A percentile compares a stretch with the other conserved stretches of the same genome.
These are phyloP conservation scores for Rhea pennata DNA, from an alignment of 2,113 vertebrate species.

Conservation along the genomic window DNA sequence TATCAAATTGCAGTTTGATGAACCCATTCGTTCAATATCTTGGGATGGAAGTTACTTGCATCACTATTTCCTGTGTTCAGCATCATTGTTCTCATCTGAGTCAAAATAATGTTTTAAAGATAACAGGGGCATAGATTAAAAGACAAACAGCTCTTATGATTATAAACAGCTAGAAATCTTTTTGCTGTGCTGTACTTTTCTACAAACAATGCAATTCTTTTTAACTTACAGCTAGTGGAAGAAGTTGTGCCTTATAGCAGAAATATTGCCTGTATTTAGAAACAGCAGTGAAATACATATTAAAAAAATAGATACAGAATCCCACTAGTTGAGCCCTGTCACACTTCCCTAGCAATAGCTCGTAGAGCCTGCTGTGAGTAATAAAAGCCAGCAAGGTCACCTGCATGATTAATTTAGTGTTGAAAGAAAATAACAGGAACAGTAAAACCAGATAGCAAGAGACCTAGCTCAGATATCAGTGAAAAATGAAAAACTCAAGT, in stretches of 20 bases:
- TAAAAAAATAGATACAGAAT: not conserved
- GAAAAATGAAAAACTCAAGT: not conserved
- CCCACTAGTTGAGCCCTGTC: slow-evolving; percentile 10
- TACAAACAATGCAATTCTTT: not conserved
- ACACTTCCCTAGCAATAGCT: slow-evolving; percentile 14
- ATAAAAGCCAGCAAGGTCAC: slow-evolving; percentile 51
- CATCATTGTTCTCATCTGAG: not conserved
- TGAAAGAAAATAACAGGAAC: slow-evolving; percentile 19
- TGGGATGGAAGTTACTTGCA: not conserved
- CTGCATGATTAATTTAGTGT: slow-evolving; percentile 35
- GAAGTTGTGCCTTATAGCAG: not conserved
- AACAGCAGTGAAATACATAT: not conserved
- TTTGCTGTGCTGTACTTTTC: not conserved
- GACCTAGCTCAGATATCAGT: not conserved
- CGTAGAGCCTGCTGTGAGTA: not conserved
- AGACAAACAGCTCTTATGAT: not conserved
- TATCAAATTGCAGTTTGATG: not conserved
- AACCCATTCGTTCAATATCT: not conserved
- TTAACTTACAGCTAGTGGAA: not conserved
- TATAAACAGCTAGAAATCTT: not conserved
- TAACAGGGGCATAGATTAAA: not conserved
- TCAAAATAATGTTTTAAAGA: not conserved
- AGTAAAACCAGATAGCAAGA: not conserved
- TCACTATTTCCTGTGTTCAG: not conserved
- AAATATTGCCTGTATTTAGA: not conserved